Evolutionary conservation across 2,113 vertebrate species (phyloP).

Genomic region (Leucoraja erinaceus): DNA sequence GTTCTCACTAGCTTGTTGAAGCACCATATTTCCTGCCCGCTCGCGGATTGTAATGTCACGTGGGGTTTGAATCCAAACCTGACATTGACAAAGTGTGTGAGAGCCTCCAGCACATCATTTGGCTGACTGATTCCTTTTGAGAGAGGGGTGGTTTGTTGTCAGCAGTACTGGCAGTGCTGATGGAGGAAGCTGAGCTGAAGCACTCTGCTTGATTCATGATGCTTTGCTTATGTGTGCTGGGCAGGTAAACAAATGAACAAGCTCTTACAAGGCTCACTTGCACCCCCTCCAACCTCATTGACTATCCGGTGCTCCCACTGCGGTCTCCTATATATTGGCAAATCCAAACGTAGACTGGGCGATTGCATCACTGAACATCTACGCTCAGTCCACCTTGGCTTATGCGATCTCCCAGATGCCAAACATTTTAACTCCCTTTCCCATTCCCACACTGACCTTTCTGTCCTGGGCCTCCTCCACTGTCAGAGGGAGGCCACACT

Average conservation of each 20-base stretch:
- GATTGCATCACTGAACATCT: too few species aligned
- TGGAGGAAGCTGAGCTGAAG: not conserved
- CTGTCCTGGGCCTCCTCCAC: too few species aligned
- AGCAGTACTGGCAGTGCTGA: not conserved
- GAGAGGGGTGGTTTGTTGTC: not conserved
- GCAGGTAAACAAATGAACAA: not conserved
- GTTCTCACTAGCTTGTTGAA: not conserved
- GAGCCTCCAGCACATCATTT: not conserved
- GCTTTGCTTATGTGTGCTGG: not conserved
- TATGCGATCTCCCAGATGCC: too few species aligned
- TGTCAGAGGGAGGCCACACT: too few species aligned
- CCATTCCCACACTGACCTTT: too few species aligned
- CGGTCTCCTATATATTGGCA: too few species aligned
- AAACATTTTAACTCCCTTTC: too few species aligned
- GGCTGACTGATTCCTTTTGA: not conserved
- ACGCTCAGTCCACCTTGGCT: too few species aligned
- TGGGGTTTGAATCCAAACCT: not conserved
- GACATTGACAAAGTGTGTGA: not conserved
- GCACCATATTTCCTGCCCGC: not conserved
- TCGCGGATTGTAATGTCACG: not conserved
- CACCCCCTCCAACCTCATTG: too few species aligned
- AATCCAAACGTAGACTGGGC: too few species aligned
- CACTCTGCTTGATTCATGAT: not conserved
- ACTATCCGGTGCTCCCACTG: too few species aligned
- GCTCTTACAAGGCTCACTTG: not conserved